Evolutionary conservation across 1,140 invertebrate species (phyloP).

Genomic region (Danaus melanippus): DNA sequence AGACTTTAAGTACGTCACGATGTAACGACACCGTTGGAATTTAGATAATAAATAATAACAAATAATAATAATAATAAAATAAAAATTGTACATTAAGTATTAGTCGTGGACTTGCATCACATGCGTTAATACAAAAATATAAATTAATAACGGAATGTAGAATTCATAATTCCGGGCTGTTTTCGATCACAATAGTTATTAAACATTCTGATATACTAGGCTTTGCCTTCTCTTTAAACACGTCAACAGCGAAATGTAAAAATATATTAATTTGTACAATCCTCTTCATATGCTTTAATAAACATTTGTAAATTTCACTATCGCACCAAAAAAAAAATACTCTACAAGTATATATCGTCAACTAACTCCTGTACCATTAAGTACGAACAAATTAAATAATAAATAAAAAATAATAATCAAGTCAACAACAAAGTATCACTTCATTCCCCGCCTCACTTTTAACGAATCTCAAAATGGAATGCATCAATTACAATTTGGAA

Average conservation of each 20-base stretch:
- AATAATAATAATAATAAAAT: conserved; percentile 27
- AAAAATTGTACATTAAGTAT: conserved; percentile 65
- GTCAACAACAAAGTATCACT: conserved; percentile 51
- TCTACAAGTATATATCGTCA: conserved; percentile 47
- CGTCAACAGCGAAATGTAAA: conserved; percentile 67
- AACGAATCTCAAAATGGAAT: conserved; percentile 57
- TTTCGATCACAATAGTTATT: conserved; percentile 54
- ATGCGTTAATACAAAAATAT: conserved; percentile 57
- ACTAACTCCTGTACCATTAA: conserved; percentile 52
- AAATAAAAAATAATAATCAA: conserved; percentile 50
- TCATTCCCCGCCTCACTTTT: conserved; percentile 57
- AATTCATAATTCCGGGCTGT: conserved; percentile 67
- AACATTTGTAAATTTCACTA: conserved; percentile 71
- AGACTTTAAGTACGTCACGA: conserved; percentile 55
- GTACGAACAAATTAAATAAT: conserved; percentile 54
- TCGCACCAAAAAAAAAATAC: conserved; percentile 61
- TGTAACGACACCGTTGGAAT: conserved; percentile 37
- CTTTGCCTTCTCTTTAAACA: conserved; percentile 56
- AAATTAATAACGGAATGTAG: conserved; percentile 63
- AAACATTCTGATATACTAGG: conserved; percentile 59
- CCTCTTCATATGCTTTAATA: conserved; percentile 50
- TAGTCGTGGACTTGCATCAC: conserved; percentile 69
- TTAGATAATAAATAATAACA: conserved; percentile 53
- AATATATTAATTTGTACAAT: conserved; percentile 71
- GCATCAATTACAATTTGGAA: conserved; percentile 45